phyloP scores from a whole-genome alignment of 2,797 vertebrate species.

The Diglossa cyanea region DNA sequence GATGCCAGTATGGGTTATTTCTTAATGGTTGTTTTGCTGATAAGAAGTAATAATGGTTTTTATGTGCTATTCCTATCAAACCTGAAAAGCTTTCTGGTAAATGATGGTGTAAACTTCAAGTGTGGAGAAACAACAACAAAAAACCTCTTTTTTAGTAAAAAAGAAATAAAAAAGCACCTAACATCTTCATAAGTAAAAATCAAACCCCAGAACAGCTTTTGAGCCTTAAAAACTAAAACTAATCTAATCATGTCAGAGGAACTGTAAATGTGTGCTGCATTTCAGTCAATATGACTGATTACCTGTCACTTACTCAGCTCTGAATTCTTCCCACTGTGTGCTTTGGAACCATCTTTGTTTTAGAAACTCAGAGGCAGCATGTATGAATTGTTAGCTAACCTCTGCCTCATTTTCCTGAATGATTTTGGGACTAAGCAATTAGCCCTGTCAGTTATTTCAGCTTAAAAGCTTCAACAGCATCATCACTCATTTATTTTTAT shows the following conservation, averaged over 20 bases:
- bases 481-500: not conserved
- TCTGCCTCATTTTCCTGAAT: not conserved
- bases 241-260: not conserved
- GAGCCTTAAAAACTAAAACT: not conserved
- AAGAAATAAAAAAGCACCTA: accelerated
- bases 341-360: not conserved
- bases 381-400: not conserved
- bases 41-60: not conserved
- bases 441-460: not conserved
- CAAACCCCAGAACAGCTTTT: not conserved
- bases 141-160: not conserved
- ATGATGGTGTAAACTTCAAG: not conserved
- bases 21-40: not conserved
- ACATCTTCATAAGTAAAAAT: not conserved
- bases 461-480: not conserved
- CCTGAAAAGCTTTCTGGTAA: not conserved
- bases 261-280: not conserved
- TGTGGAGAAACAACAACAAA: not conserved
- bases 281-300: conserved; percentile 49
- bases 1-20: not conserved
- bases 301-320: conserved; percentile 1
- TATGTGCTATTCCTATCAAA: not conserved
- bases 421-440: not conserved
- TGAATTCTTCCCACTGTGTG: not conserved
- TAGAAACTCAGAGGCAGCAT: not conserved